Evolutionary conservation across 2,797 vertebrate species (phyloP), one percentile per base, ranked within the genome.

Genomic region (Triplophysa yarkandensis): DNA sequence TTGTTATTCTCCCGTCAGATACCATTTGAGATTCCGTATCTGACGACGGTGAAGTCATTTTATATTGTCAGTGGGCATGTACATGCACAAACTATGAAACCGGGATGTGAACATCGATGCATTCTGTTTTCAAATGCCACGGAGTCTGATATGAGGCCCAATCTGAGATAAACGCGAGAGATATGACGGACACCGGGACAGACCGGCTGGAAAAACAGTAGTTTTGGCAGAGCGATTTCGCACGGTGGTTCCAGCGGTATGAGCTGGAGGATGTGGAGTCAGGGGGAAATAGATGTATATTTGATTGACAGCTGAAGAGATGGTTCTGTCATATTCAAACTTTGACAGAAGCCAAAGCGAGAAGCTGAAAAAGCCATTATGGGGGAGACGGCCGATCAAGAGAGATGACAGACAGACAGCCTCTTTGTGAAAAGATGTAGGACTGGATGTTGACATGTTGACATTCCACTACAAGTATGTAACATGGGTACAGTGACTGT

Each of bases 351-450:
- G 27, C 9, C 50, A 17, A 57, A 62, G 68, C 54, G 63, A 23
- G 57, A 36, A 58, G n/a, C 46, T 79, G 74, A 77, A 63, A 70
- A 58, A 60, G 74, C 57, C 70, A 57, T 70, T 75, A 70, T 10
- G 16, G 62, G 43, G 71, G 80, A 55, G 52, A 77, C 71, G 67
- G 41, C 27, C n/a, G 32, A 63, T 60, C 58, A 21, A 21, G 67
- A 62, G 69, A 54, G 41, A 23, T 41, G 44, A 62, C 39, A 21
- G 52, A 55, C 34, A 61, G 54, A 28, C 52, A 44, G 44, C 30
- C 44, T 46, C 63, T 63, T 74, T 77, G 61, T 73, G 19, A 69
- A 57, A 66, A 43, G 30, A 62, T 39, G 61, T 36, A 30, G 43
- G 68, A 46, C 72, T 52, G 63, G 27, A 57, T 63, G 44, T 46